These are phyloP conservation scores for Acanthisitta chloris DNA, from an alignment of 2,113 vertebrate species.

Conservation along the genomic window DNA sequence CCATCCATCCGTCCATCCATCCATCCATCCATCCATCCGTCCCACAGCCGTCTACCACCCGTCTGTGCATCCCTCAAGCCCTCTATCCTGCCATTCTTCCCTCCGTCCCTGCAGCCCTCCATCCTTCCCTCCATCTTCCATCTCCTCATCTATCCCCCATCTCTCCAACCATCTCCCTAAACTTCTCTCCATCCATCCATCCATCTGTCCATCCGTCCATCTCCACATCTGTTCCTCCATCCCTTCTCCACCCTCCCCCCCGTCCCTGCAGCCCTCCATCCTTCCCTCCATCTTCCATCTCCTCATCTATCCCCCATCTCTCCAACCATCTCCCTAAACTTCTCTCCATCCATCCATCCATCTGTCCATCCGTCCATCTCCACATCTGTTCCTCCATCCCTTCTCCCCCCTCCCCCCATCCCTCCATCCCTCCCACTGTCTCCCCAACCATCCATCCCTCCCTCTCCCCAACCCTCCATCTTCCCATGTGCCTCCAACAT, in stretches of 20 bases:
- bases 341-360: too few species aligned
- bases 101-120: not conserved
- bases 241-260: not conserved
- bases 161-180: not conserved
- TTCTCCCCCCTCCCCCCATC: not conserved
- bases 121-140: not conserved
- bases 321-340: too few species aligned
- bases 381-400: rapidly evolving
- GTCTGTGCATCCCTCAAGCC: too few species aligned
- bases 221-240: not conserved
- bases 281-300: not conserved
- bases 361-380: not conserved
- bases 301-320: not conserved
- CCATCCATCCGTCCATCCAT: too few species aligned
- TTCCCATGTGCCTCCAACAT: too few species aligned
- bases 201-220: not conserved
- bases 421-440: too few species aligned
- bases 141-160: not conserved
- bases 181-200: not conserved
- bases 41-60: too few species aligned
- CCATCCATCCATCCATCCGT: too few species aligned
- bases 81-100: rapidly evolving
- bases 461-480: not conserved
- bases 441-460: not conserved
- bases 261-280: too few species aligned